Evolutionary conservation across 2,113 vertebrate species (phyloP), one percentile per base, ranked within the genome.

Genomic region (Lampris megalopsis): DNA sequence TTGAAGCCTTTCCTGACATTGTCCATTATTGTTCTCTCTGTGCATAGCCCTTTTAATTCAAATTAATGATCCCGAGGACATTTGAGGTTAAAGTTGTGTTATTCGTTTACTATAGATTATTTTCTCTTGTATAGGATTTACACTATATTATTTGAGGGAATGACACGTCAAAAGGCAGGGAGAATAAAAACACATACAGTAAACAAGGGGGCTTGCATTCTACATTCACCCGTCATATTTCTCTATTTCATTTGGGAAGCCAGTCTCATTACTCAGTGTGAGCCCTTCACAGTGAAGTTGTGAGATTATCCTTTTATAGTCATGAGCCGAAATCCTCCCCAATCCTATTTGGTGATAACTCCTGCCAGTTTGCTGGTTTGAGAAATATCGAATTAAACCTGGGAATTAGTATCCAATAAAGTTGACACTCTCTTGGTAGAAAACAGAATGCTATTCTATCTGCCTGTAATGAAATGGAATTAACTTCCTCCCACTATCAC

Each of bases 381-480:
- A 74, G 49, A 75, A 69, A 77, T 73, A 61, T 66, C 52, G 53
- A 73, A 67, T 78, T 41, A 81, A 83, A 87, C 71, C 73, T 68
- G 45, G 69, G 68, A 75, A 86, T 82, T 49, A 37, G 69, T 57
- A 58, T 72, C 70, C 77, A 52, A 38, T 73, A 13, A 83, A 81
- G 72, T 49, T 73, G 54, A 73, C 53, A 11, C 77, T 83, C 71
- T 83, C 54, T 63, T 37, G 57, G 54, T 73, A 50, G 78, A 80
- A 84, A 79, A 83, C 72, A 77, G 63, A 75, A 59, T 75, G 56
- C 70, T 71, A 69, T 81, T 86, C 68, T 78, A 82, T 79, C 73
- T 66, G 76, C 49, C 45, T 47, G 47, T 57, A 73, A 54, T 81
- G 63, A 91, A 85, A 90, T 89, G 77, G 85, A 89, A 91, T 84